Conservation (phyloP, 2,113 vertebrate species). For the Hippotragus niger region DNA sequence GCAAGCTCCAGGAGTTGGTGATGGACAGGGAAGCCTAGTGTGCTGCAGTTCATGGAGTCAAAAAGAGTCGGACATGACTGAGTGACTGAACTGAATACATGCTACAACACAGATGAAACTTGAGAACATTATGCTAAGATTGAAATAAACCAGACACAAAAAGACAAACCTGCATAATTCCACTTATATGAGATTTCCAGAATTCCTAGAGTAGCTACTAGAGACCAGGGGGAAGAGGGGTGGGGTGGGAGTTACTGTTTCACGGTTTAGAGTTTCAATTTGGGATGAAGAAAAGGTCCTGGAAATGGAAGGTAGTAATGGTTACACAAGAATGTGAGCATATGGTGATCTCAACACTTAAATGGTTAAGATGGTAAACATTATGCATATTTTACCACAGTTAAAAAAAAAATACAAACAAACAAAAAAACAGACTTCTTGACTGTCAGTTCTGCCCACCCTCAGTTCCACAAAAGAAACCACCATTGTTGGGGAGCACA, state of each 20-base stretch:
- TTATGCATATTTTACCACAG: neutral
- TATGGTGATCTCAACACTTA: neutral
- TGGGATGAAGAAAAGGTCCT: neutral
- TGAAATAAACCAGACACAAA: neutral
- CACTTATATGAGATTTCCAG: rapidly evolving
- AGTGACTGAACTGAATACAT: neutral
- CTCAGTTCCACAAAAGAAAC: neutral
- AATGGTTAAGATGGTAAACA: neutral
- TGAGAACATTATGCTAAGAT: no score
- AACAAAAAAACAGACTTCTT: neutral
- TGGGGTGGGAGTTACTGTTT: rapidly evolving
- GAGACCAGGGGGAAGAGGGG: no score
- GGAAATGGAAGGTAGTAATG: neutral
- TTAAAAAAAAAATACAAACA: neutral
- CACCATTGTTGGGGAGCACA: neutral
- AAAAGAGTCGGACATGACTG: rapidly evolving
- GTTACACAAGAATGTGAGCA: neutral
- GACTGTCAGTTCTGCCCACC: no score
- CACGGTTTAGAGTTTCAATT: neutral
- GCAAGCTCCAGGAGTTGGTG: neutral
- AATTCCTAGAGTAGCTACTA: neutral
- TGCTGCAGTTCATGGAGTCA: neutral
- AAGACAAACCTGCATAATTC: neutral
- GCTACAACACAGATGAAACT: rapidly evolving
- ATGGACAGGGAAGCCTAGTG: neutral